These are phyloP conservation scores for Stegana nigrithorax DNA, from an alignment of 2,888 invertebrate genomes.

Conservation along the genomic window DNA sequence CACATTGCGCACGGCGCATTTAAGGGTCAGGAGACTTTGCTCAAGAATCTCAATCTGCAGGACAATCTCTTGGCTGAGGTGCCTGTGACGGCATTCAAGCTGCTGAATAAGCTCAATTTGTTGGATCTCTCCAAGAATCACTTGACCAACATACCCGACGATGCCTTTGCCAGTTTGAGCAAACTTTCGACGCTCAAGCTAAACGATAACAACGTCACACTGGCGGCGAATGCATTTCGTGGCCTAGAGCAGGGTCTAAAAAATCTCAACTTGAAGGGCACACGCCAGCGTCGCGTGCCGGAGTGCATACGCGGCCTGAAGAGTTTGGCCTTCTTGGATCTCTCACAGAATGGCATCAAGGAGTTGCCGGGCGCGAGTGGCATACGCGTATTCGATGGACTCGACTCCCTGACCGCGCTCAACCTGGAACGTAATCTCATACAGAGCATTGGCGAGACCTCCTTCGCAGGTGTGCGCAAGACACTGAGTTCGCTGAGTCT, in stretches of 20 bases:
- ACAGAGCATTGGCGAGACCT: slow-evolving; percentile 79
- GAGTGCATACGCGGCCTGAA: slow-evolving; percentile 81
- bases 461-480: slow-evolving; percentile 83
- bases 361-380: slow-evolving; percentile 81
- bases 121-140: slow-evolving; percentile 88
- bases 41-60: slow-evolving; percentile 87
- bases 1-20: slow-evolving; percentile 81
- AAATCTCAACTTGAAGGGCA: slow-evolving; percentile 90
- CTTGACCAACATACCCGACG: slow-evolving; percentile 78
- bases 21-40: slow-evolving; percentile 81
- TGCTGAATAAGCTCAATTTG: slow-evolving; percentile 78
- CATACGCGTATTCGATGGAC: slow-evolving; percentile 78
- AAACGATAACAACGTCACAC: slow-evolving; percentile 86
- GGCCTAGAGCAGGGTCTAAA: slow-evolving; percentile 85
- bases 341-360: slow-evolving; percentile 88
- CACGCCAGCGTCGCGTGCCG: slow-evolving; percentile 83
- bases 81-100: slow-evolving; percentile 79
- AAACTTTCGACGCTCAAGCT: slow-evolving; percentile 85
- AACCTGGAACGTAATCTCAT: slow-evolving; percentile 91
- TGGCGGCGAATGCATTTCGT: slow-evolving; percentile 77
- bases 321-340: slow-evolving; percentile 86
- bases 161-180: slow-evolving; percentile 79
- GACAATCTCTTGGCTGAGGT: slow-evolving; percentile 84
- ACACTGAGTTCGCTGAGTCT: slow-evolving; percentile 89
- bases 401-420: slow-evolving; percentile 81